These are phyloP conservation scores for Neoitamus cyanurus DNA, from an alignment of 2,888 invertebrate species.

Conservation along the genomic window DNA sequence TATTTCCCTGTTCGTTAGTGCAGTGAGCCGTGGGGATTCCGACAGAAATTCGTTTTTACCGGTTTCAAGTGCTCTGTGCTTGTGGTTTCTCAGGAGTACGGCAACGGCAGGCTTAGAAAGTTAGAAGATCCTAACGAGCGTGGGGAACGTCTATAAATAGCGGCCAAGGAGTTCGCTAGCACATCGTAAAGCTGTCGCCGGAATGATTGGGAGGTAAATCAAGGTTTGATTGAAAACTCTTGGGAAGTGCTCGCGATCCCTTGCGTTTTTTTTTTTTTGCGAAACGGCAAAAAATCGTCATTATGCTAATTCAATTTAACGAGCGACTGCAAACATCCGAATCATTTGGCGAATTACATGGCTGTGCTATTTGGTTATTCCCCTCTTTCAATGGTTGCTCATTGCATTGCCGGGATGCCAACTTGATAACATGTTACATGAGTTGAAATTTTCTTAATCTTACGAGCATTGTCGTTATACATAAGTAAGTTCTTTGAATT, in stretches of 20 bases:
- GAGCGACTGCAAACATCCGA: not conserved
- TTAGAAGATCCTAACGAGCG: not conserved
- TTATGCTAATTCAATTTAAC: not conserved
- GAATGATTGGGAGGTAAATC: slow-evolving; percentile 7
- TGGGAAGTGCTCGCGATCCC: not conserved
- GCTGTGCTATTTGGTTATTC: not conserved
- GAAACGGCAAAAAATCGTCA: not conserved
- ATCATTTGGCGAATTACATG: not conserved
- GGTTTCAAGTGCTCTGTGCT: not conserved
- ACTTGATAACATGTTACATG: not conserved
- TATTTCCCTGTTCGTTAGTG: not conserved
- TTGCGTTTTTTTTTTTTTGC: not conserved
- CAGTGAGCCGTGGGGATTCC: slow-evolving; percentile 1
- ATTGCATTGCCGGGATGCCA: not conserved
- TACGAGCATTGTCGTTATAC: not conserved
- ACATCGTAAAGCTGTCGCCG: not conserved
- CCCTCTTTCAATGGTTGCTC: not conserved
- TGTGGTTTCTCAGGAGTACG: not conserved
- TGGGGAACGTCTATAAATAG: not conserved
- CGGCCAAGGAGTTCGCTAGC: not conserved
- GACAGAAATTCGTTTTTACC: not conserved
- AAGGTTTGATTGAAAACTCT: not conserved
- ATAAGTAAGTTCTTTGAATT: no score
- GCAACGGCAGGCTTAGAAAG: not conserved
- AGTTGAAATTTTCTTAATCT: not conserved